Evolutionary conservation across 1,140 invertebrate species (phyloP), one percentile per base, ranked within the genome.

Genomic region (Pectinophora gossypiella): DNA sequence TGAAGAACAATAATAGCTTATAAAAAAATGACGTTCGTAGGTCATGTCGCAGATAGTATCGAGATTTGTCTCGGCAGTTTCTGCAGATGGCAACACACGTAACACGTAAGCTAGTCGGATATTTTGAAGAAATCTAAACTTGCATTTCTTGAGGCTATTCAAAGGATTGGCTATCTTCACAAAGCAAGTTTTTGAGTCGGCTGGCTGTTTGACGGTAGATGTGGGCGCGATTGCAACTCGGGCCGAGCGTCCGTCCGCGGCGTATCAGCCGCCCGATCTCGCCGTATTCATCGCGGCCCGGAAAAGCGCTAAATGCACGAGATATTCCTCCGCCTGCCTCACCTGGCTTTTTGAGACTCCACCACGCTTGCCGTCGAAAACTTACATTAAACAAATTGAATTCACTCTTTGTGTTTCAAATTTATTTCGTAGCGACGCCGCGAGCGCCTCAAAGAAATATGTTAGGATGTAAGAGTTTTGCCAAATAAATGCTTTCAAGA

Each of bases 311-410:
- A 74, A 76, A 82, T 78, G 72, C 76, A 75, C 21, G 50, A 85
- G 68, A 80, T 76, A 78, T 61, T 68, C 62, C 68, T 71, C 66
- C 64, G 55, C 62, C 66, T 53, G 55, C 64, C 72, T 76, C 69
- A 66, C 68, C 68, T 60, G 65, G 72, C 76, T 77, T 82, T 82
- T 80, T 69, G 64, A 72, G 52, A 76, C 54, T 72, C 64, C 57
- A 56, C 63, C 57, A 56, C 64, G 59, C 66, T 70, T 65, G 63
- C 65, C 49, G 61, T 59, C 61, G 57, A 72, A 81, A 83, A 78
- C 64, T 82, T 78, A 64, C 76, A 83, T 83, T 85, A 82, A 67
- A 69, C 70, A 76, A 77, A 83, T 83, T 85, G 61, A 71, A 70
- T 71, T 56, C 32, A 15, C 12, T 7, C 22, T 20, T 32, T 68